Evolutionary conservation across 37 sponge, comb jelly and placozoan genomes (phyloP).

Genomic region (Chondrilla cf. caribensis): DNA sequence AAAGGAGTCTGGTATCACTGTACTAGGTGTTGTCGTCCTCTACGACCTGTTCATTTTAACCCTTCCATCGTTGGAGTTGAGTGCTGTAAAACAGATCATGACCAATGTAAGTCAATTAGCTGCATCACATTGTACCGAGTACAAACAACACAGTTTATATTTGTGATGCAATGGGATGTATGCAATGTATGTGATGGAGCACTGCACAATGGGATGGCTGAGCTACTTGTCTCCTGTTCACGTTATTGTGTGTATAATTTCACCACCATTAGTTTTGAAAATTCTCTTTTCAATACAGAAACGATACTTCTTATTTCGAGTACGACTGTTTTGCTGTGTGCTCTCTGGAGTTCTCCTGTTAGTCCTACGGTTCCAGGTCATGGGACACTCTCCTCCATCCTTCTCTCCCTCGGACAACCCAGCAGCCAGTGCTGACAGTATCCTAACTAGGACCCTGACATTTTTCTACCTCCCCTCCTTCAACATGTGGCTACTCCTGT

Average conservation of each 20-base stretch:
- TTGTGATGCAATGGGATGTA: no score
- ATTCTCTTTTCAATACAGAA: conserved; percentile 4
- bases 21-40: conserved; percentile 49
- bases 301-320: background rate
- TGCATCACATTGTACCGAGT: no score
- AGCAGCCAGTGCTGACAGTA: conserved; percentile 57
- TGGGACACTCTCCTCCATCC: conserved; percentile 44
- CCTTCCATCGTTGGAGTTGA: background rate
- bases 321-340: background rate
- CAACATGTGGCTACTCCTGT: conserved; percentile 77
- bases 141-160: no score
- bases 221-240: no score
- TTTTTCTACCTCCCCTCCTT: conserved; percentile 62
- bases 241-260: no score
- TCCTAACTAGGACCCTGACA: conserved; percentile 64
- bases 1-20: conserved; percentile 76
- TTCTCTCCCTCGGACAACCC: conserved; percentile 89
- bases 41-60: conserved; percentile 45
- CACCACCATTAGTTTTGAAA: no score
- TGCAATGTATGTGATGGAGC: background rate
- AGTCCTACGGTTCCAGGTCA: conserved; percentile 4
- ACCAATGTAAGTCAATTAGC: conserved; percentile 17
- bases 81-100: background rate
- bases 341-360: background rate
- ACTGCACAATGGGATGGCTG: no score